Evolutionary conservation across 2,113 vertebrate species (phyloP).

Genomic region (Pollimyrus isidori): DNA sequence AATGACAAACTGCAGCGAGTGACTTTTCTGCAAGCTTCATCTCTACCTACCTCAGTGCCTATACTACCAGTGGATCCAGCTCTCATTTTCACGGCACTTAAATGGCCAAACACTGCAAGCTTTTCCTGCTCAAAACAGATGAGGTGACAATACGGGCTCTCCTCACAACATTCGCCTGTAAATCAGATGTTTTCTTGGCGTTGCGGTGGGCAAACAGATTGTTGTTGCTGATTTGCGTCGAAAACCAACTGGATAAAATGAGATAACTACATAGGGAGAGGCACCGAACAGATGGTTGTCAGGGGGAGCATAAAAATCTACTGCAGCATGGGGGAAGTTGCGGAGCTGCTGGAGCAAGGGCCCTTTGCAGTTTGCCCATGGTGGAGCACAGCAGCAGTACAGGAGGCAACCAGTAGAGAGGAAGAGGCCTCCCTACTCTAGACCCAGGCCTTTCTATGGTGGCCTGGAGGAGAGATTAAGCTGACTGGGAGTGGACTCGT

Average conservation of each 20-base stretch:
- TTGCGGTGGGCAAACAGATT: slow-evolving; percentile 59
- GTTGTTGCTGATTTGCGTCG: slow-evolving; percentile 61
- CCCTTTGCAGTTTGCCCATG: slow-evolving; percentile 18
- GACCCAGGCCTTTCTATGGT: background rate
- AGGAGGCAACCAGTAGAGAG: slow-evolving; percentile 4
- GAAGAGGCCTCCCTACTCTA: background rate
- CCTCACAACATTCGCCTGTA: slow-evolving; percentile 28
- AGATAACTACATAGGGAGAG: slow-evolving; percentile 52
- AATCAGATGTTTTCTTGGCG: slow-evolving; percentile 60
- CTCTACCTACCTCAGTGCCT: background rate
- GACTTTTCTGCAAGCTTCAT: background rate
- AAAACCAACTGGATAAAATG: slow-evolving; percentile 52
- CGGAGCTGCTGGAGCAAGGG: slow-evolving; percentile 40
- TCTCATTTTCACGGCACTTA: background rate
- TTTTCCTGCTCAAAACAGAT: background rate
- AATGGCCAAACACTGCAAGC: background rate
- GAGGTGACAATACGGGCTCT: slow-evolving; percentile 22
- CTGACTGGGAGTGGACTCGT: background rate
- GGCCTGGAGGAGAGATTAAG: background rate
- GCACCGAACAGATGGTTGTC: slow-evolving; percentile 57
- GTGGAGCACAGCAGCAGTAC: slow-evolving; percentile 11
- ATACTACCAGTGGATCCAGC: slow-evolving; percentile 31
- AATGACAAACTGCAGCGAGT: background rate
- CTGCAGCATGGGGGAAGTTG: slow-evolving; percentile 39
- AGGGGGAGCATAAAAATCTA: slow-evolving; percentile 50